Conservation (phyloP, 2,797 vertebrate genomes). For the Martes flavigula region DNA sequence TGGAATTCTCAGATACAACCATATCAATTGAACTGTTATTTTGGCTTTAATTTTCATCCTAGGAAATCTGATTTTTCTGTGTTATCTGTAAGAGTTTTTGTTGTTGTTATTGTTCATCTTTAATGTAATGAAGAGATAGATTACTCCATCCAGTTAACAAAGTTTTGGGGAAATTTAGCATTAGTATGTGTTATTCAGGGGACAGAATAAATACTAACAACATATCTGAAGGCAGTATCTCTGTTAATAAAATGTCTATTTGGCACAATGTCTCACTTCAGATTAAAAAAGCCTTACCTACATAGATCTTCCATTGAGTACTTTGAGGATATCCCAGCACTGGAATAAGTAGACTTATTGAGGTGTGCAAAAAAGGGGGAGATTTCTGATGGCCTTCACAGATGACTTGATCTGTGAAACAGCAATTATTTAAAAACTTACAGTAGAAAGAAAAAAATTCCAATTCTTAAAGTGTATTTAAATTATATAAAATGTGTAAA, state of each 20-base stretch:
- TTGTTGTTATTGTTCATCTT: slow-evolving; percentile 11
- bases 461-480: neutral
- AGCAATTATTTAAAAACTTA: neutral
- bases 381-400: neutral
- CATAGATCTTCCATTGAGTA: neutral
- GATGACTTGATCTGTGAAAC: neutral
- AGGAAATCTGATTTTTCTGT: slow-evolving; percentile 37
- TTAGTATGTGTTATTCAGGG: neutral
- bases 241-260: neutral
- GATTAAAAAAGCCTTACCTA: neutral
- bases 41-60: slow-evolving; percentile 54
- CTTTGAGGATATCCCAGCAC: neutral
- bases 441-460: neutral
- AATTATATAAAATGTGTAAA: neutral
- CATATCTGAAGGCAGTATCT: neutral
- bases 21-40: neutral
- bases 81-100: neutral
- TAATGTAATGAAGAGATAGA: slow-evolving; percentile 61
- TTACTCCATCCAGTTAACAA: slow-evolving; percentile 33
- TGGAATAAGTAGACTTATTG: neutral
- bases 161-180: neutral
- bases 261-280: neutral
- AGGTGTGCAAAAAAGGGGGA: neutral
- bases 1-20: slow-evolving; percentile 56
- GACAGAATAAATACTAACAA: neutral